Evolutionary conservation across 2,888 invertebrate species (phyloP).

Genomic region (Anthrax anthrax): DNA sequence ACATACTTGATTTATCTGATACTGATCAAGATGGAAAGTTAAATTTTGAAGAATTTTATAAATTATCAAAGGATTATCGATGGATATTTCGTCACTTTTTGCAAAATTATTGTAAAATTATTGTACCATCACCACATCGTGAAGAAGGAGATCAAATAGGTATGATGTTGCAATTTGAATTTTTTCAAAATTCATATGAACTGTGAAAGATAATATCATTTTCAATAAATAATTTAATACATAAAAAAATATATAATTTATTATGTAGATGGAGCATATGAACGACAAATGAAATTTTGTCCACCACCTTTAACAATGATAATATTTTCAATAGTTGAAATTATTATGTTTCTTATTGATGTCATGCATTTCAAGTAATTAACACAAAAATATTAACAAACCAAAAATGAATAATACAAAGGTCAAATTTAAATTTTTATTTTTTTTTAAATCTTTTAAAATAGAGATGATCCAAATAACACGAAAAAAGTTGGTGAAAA

Average conservation of each 20-base stretch:
- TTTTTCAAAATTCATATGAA: no score
- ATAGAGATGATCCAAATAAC: slow-evolving; percentile 30
- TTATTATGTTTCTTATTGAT: slow-evolving; percentile 47
- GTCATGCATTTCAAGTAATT: slow-evolving; percentile 33
- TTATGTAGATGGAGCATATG: slow-evolving; percentile 57
- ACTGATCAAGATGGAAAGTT: slow-evolving; percentile 45
- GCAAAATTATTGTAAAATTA: slow-evolving; percentile 25
- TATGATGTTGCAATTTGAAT: no score
- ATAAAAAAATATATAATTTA: no score
- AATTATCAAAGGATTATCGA: slow-evolving; percentile 41
- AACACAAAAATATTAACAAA: slow-evolving; percentile 32
- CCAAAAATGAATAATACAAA: slow-evolving; percentile 18
- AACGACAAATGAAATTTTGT: slow-evolving; percentile 82
- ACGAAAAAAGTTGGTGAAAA: slow-evolving; percentile 28
- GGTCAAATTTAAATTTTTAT: slow-evolving; percentile 21
- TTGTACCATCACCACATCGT: slow-evolving; percentile 30
- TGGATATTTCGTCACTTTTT: slow-evolving; percentile 33
- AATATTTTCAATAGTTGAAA: slow-evolving; percentile 75
- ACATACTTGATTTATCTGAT: slow-evolving; percentile 53
- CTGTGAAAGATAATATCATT: no score
- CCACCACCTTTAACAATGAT: slow-evolving; percentile 91
- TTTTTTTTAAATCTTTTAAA: not conserved
- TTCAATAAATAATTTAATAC: no score
- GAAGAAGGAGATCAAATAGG: slow-evolving; percentile 29
- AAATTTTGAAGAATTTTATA: slow-evolving; percentile 53